Base-by-base conservation (phyloP, 2,888 invertebrate species). In the Epiperipatus broadwayi region DNA sequence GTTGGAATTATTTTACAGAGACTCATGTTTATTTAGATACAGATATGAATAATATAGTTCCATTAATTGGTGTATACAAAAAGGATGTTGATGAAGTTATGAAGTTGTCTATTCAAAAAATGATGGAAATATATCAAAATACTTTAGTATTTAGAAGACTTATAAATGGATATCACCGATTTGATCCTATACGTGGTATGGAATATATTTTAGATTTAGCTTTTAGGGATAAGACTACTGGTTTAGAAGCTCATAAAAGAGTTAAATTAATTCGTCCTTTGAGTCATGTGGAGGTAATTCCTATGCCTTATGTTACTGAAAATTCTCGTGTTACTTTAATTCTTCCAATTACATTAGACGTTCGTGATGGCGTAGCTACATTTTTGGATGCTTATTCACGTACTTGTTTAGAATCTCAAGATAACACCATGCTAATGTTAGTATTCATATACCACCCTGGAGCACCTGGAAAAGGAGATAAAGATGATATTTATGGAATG, bases 301-400 rank as follows among this genome's bases (percentile, higher is more conserved):
- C 80, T 2, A 80, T 85, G 55, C 91, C 89, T 0, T 93, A 91
- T 62, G 91, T 93, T 1, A 93, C 91, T 0, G 93, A 95, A 67
- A 81, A 77, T 58, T 75, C 78, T 4, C 68, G 80, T 46, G 69
- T 91, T 3, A 71, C 74, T 41, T 64, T 89, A 46, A 59, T 91
- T 47, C 59, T 89, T 45, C 73, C 77, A 0, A 66, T 79, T 3
- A 67, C 70, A 20, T 48, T 48, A 10, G 45, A 48, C 16, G 53
- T 58, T 21, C 37, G 52, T 3, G 53, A 52, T 63, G 69, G 71
- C 37, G 71, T 72, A 3, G 55, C 68, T 16, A 63, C 65, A 20
- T 81, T 85, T 59, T 65, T 89, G 37, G 66, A 68, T 21, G 67
- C 72, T 41, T 85, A 81, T 58, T 71, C 74, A 35, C 63, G 69